Evolutionary conservation across 1,140 invertebrate genomes (phyloP).

Genomic region (Monomorium pharaonis): DNA sequence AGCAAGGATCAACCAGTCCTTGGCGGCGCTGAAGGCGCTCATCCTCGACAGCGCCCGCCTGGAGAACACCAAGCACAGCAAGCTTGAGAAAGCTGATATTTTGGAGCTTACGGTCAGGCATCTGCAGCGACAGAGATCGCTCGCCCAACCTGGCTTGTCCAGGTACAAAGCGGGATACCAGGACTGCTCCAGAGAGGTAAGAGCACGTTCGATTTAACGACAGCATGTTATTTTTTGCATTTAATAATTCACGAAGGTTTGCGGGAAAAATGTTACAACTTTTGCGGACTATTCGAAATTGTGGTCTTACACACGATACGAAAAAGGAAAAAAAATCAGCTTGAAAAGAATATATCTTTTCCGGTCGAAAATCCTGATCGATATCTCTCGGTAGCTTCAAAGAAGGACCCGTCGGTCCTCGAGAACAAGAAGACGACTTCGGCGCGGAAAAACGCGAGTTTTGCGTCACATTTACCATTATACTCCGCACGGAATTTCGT

Average conservation of each 20-base stretch:
- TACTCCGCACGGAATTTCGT: slow-evolving; percentile 9
- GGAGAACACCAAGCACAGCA: slow-evolving; percentile 91
- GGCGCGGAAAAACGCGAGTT: slow-evolving; percentile 13
- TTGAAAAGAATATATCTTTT: neutral
- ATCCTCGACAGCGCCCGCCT: slow-evolving; percentile 91
- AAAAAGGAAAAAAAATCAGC: neutral
- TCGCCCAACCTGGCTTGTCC: slow-evolving; percentile 86
- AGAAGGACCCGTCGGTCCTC: neutral
- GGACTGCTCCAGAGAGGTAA: slow-evolving; percentile 92
- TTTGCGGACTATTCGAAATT: neutral
- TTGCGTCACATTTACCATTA: slow-evolving; percentile 14
- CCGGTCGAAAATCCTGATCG: neutral
- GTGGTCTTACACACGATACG: neutral
- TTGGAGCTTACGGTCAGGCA: slow-evolving; percentile 96
- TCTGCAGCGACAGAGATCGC: slow-evolving; percentile 90
- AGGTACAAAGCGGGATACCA: slow-evolving; percentile 91
- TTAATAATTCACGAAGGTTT: neutral
- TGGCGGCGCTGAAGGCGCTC: slow-evolving; percentile 93
- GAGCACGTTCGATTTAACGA: neutral
- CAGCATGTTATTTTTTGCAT: neutral
- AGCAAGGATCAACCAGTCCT: slow-evolving; percentile 95
- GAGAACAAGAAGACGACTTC: neutral
- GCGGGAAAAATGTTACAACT: neutral
- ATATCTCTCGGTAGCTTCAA: neutral
- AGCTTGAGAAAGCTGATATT: slow-evolving; percentile 97